A percentile compares a stretch with the other conserved stretches of the same genome.
Conservation (phyloP, 1,140 invertebrate species). For the Bombus ignitus region DNA sequence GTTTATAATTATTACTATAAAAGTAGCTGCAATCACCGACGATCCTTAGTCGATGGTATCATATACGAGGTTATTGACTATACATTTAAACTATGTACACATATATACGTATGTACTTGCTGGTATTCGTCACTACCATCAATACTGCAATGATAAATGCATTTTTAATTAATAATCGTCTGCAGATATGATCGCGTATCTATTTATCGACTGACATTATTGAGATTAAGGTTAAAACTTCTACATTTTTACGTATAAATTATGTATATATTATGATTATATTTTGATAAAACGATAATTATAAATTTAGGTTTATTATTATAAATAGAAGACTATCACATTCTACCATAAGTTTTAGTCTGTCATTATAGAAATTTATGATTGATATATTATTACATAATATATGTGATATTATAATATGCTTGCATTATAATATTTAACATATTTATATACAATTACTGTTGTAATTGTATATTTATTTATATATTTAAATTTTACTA, state of each 20-base stretch:
- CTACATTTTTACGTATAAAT: neutral
- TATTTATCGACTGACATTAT: neutral
- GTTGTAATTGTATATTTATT: neutral
- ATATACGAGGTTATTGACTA: too few relatives aligned
- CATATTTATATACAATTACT: neutral
- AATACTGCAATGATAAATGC: too few relatives aligned
- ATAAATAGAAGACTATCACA: neutral
- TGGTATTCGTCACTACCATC: too few relatives aligned
- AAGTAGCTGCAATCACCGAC: too few relatives aligned
- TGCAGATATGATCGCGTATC: neutral
- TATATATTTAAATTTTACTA: too few relatives aligned
- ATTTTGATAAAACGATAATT: neutral
- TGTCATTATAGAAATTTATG: neutral
- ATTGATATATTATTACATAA: neutral
- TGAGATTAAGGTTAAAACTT: neutral
- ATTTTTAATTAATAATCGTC: neutral
- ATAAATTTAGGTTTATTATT: neutral
- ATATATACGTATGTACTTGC: too few relatives aligned
- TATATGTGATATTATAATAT: neutral
- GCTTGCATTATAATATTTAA: neutral
- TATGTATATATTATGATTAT: neutral
- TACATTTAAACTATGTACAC: too few relatives aligned
- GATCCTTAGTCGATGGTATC: too few relatives aligned
- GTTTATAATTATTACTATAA: too few relatives aligned
- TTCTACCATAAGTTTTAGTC: neutral